Base-by-base conservation (phyloP, 2,797 vertebrate genomes). In the Pangasius macronema region DNA sequence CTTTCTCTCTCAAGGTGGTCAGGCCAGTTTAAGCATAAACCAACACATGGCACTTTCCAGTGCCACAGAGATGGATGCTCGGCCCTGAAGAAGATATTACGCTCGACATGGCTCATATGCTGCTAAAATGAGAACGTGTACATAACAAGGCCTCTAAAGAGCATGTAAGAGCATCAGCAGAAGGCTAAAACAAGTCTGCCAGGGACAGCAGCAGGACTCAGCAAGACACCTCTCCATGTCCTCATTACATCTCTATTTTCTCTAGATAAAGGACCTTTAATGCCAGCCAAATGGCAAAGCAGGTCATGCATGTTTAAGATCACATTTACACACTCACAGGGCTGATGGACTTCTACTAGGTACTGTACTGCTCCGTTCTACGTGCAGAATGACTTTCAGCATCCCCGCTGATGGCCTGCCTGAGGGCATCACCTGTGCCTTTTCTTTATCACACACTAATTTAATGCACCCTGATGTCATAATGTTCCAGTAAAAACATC, bases 1-100 rank as follows among this genome's bases (percentile, higher is more conserved):
- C 27, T 1, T 67, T 80, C 68, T 27, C 27, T 86, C 59, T 87
- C 84, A 88, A 79, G 77, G 76, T 59, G 59, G 10, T 67, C 88
- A 88, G 87, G 87, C 89, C 85, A 88, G 51, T 81, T 89, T 87
- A 85, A 90, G 85, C 87, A 85, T 91, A 91, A 91, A 91, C 87
- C 81, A 89, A 86, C 86, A 87, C 42, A 5, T 39, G 55, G 73
- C 82, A 82, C 84, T 88, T 90, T 88, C 88, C 84, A 87, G 51
- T 73, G 82, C 81, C 79, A 82, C 55, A 51, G 57, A 90, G 84
- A 88, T 83, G 79, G 87, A 89, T 90, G 87, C 81, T 51, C 70
- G 51, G 46, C 87, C 86, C 88, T 85, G 86, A 89, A 89, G 75
- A 89, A 85, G 81, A 75, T 88, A 87, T 88, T 85, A 86, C 80